A percentile compares a stretch with the other conserved stretches of the same genome.
Evolutionary conservation across 1,140 invertebrate genomes (phyloP).

Genomic region (Argopecten irradians): DNA sequence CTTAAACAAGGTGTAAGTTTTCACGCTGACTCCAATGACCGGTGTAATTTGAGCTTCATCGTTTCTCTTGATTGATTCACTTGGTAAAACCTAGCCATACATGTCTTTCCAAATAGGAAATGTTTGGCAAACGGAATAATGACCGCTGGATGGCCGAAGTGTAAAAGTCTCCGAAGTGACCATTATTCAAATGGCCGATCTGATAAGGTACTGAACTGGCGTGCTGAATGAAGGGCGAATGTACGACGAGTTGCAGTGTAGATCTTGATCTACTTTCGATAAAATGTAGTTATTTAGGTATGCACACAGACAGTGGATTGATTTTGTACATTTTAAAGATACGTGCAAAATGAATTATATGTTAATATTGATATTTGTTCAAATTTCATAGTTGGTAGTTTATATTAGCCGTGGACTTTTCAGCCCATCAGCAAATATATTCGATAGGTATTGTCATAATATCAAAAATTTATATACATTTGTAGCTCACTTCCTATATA

Average conservation of each 20-base stretch:
- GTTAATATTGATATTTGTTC: too few relatives aligned
- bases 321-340: too few relatives aligned
- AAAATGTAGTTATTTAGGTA: too few relatives aligned
- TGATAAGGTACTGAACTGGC: background rate
- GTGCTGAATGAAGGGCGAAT: background rate
- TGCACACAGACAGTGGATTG: too few relatives aligned
- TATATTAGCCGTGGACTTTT: too few relatives aligned
- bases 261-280: background rate
- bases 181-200: background rate
- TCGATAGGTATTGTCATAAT: too few relatives aligned
- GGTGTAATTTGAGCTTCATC: background rate
- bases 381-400: too few relatives aligned
- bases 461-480: too few relatives aligned
- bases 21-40: background rate
- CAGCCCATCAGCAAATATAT: too few relatives aligned
- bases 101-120: background rate
- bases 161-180: background rate
- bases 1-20: background rate
- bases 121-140: constrained; percentile 1
- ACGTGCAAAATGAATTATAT: too few relatives aligned
- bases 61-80: background rate
- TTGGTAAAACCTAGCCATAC: background rate
- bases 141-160: background rate
- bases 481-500: too few relatives aligned
- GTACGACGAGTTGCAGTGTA: background rate